Evolutionary conservation across 2,888 invertebrate genomes (phyloP), one percentile per base, ranked within the genome.

Genomic region (Apamea epomidion): DNA sequence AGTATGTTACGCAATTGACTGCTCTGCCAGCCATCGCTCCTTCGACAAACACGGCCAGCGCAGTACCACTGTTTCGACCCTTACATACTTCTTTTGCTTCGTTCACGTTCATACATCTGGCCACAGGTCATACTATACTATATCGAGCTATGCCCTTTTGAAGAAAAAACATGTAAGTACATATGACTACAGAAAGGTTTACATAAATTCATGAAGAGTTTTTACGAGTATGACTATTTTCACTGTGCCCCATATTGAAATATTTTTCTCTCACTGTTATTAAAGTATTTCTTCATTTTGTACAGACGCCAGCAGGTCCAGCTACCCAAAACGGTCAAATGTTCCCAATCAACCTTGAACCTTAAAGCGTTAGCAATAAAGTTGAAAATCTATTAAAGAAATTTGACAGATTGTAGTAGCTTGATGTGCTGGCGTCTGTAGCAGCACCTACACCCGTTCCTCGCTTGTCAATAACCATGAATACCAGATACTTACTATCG

Each of bases 201-300:
- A 42, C 58, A 37, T 58, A 32, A 10, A 32, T 32, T n/a, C 18
- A 21, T 45, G 29, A 45, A 74, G 14, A 48, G 14, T 12, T 54
- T 32, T 14, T 42, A 42, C n/a, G 29, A 74, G 16, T 7, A 16
- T 29, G 32, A 45, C 29, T 54, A 54, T 62, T 82, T 62, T n/a
- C 60, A 18, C 42, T 25, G 14, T 3, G 18, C 37, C 29, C 32
- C 21, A 16, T 67, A 75, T 82, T 82, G 65, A 32, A 82, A 76
- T 81, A 69, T 62, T 45, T 71, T 45, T 5, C 37, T 8, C 62
- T 54, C 45, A 72, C 29, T 37, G 54, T 45, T 29, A 16, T 10
- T 18, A 45, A 64, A 25, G 12, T 77, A 78, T 65, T 68, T 37
- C 25, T 14, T 14, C 21, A 58, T 37, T 14, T 21, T 6, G 21